Base-by-base conservation (phyloP, 2,113 vertebrate species). In the Takifugu flavidus region DNA sequence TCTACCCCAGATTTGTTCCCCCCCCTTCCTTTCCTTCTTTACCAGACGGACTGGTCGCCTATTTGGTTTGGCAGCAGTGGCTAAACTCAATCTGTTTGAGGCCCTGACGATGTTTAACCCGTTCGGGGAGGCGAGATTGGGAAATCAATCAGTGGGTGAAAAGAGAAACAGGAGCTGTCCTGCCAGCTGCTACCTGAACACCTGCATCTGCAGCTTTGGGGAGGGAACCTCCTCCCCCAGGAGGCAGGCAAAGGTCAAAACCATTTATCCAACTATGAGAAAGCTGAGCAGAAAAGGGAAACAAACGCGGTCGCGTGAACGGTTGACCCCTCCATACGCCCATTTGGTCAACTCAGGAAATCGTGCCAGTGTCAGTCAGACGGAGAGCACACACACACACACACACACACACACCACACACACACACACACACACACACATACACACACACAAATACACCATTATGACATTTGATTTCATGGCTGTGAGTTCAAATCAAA, bases 71-170 rank as follows among this genome's bases (percentile, higher is more conserved):
- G 84, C 88, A 86, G 81, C 62, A 62, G 64, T 20, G 67, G 75
- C 82, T 85, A 77, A 87, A 90, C 75, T 77, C 83, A 88, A 87
- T 91, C 83, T 84, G 56, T 34, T 57, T 71, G 70, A 72, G 78
- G 83, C 75, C 72, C 68, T 26, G 59, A 55, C 74, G 77, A 79
- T 55, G 70, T 77, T 91, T 88, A 90, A 89, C 88, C 83, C 82
- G 65, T 88, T 87, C 73, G 59, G 15, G 43, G 59, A 25, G 44
- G 45, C 3, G 51, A 69, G 65, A 79, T 31, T 49, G 46, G 50
- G 61, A 65, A 87, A 86, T 85, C 78, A 84, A 87, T 89, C 74
- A 83, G 45, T 14, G 45, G n/a, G 4, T 14, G 12, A n/a, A 47
- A n/a, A n/a, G 26, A 53, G 67, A 57, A 72, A 65, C 49, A 27